Evolutionary conservation across 2,888 invertebrate species (phyloP).

Genomic region (Odontothrips loti): DNA sequence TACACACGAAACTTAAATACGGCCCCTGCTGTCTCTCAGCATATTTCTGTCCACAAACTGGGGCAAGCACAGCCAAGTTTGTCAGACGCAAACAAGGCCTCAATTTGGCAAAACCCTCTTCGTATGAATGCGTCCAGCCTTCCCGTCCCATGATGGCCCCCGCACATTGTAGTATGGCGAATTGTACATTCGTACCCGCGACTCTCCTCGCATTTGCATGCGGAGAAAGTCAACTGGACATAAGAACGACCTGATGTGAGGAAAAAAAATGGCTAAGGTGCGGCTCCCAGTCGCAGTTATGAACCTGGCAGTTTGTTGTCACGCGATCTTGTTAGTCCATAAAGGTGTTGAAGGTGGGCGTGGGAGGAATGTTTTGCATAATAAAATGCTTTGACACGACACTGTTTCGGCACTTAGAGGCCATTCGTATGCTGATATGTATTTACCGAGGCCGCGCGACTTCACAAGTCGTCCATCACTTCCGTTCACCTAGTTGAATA

Average conservation of each 20-base stretch:
- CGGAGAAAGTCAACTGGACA: not conserved
- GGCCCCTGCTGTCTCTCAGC: too few species aligned
- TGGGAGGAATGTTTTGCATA: constrained; percentile 4
- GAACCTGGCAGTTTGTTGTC: not conserved
- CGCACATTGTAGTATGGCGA: too few species aligned
- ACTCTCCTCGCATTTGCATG: not conserved
- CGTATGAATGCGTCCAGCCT: too few species aligned
- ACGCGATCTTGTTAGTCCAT: constrained; percentile 14
- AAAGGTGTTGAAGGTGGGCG: constrained; percentile 25
- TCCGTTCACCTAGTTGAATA: too few species aligned
- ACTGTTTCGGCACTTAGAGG: constrained; percentile 20
- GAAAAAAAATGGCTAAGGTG: not conserved
- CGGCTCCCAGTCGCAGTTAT: not conserved
- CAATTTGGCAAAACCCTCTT: too few species aligned
- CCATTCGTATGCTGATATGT: constrained; percentile 9
- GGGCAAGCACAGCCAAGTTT: too few species aligned
- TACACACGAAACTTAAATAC: too few species aligned
- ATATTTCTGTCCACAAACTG: too few species aligned
- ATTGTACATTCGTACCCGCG: too few species aligned
- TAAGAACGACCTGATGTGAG: not conserved
- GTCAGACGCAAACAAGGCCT: too few species aligned
- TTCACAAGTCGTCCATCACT: not conserved
- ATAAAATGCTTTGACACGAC: constrained; percentile 3
- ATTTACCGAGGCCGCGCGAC: not conserved
- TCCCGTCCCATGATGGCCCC: too few species aligned